These are phyloP conservation scores for Capra hircus DNA, from an alignment of 2,113 vertebrate species.

Conservation along the genomic window DNA sequence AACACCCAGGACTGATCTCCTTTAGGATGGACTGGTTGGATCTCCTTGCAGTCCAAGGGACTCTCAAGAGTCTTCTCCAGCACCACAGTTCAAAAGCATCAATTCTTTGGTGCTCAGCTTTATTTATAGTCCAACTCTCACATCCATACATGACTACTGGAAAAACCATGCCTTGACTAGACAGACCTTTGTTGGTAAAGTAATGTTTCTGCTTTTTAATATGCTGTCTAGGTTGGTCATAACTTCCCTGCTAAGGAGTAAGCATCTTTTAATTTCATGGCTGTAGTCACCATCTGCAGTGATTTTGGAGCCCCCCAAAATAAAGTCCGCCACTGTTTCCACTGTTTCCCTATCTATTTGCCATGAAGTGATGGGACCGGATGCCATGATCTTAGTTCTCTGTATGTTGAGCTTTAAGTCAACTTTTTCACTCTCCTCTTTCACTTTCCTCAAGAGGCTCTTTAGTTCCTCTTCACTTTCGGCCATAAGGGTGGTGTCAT, in stretches of 20 bases:
- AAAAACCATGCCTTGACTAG: not conserved
- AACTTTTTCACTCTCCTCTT: not conserved
- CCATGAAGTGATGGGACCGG: not conserved
- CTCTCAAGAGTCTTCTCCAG: not conserved
- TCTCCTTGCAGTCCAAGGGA: not conserved
- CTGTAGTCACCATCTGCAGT: not conserved
- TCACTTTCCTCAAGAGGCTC: not conserved
- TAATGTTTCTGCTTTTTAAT: not conserved
- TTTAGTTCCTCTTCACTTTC: not conserved
- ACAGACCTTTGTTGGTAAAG: not conserved
- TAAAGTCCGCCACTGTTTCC: not conserved
- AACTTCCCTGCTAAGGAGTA: not conserved
- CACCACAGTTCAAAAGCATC: not conserved
- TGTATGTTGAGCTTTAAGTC: not conserved
- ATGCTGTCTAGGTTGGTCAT: not conserved
- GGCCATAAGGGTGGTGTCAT: not conserved
- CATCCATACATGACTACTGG: not conserved
- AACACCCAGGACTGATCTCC: not conserved
- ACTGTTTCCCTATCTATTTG: not conserved
- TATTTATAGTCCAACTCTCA: not conserved
- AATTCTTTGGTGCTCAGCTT: accelerated
- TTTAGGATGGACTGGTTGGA: not conserved
- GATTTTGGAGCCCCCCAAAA: not conserved
- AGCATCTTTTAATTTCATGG: not conserved
- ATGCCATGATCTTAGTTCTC: not conserved